Base-by-base conservation (phyloP, 2,888 invertebrate species). In the Agrotis clavis region DNA sequence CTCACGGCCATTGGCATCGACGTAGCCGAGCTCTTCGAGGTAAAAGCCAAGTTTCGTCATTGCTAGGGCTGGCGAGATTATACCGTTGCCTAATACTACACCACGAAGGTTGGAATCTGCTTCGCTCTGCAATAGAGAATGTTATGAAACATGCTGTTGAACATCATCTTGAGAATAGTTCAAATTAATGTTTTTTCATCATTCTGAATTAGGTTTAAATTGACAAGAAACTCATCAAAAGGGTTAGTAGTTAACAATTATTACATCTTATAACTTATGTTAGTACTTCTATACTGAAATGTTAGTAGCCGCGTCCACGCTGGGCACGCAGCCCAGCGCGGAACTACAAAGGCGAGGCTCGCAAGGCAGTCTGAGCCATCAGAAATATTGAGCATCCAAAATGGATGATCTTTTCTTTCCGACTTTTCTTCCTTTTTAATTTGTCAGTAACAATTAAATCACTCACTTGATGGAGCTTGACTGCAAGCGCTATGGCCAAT, bases 61-160 rank as follows among this genome's bases (percentile, higher is more conserved):
- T 1, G 89, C 91, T 18, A 92, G 53, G 3, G 93, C 91, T 9
- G 99, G 98, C 0, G 98, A 98, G 65, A 99, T 97, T 97, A 99
- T 98, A 0, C 98, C 97, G 92, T 99, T 98, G 4, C 98, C 98
- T 72, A 99, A 93, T 3, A 97, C 97, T 13, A 99, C 97, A 1
- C 98, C 98, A 54, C 80, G 75, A 61, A 76, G 48, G 35, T 76
- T 76, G 25, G 25, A 35, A 64, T 50, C 35, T 25, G 9, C 18
- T 41, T 57, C 6, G n/a, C 19, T 25, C 74, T 76, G 74, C 18
- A 76, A 74, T 54, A 63, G 11, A 64, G 5, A 13, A 19, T 45
- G 19, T 56, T 60, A 53, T 16, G 18, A 45, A 48, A 35, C 19
- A 11, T 19, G n/a, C n/a, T n/a, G n/a, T 21, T 14, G 1, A 30